Evolutionary conservation across 2,797 vertebrate genomes (phyloP).

Genomic region (Danio kyathit): DNA sequence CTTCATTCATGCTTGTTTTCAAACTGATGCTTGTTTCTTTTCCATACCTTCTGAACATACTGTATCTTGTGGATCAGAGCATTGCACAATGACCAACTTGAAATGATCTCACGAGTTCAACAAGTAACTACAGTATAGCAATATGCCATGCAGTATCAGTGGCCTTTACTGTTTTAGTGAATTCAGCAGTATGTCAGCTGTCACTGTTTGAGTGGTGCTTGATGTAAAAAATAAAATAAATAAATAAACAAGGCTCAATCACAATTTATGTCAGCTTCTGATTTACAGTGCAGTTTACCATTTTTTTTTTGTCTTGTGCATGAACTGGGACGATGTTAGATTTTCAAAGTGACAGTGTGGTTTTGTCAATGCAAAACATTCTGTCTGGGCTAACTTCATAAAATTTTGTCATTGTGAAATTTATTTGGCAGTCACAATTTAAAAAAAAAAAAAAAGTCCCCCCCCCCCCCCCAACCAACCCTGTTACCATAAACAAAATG

Average conservation of each 20-base stretch:
- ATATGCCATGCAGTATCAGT: background rate
- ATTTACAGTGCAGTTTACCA: background rate
- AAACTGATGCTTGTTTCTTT: background rate
- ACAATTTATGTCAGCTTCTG: background rate
- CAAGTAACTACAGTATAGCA: too few relatives aligned
- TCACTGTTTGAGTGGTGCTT: background rate
- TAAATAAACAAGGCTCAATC: background rate
- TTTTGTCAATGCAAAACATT: background rate
- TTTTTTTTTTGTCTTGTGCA: background rate
- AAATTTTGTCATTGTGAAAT: too few relatives aligned
- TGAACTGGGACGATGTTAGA: background rate
- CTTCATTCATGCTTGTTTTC: background rate
- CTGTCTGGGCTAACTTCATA: background rate
- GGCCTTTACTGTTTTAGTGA: background rate
- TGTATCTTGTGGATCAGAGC: background rate
- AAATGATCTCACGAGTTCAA: background rate
- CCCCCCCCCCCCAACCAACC: too few relatives aligned
- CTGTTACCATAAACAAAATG: too few relatives aligned
- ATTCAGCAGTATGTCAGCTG: background rate
- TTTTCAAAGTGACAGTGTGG: background rate
- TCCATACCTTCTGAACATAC: background rate
- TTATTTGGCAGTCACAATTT: too few relatives aligned
- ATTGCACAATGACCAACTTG: background rate
- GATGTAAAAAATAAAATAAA: background rate
- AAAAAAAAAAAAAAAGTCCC: too few relatives aligned